Evolutionary conservation across 2,888 invertebrate genomes (phyloP).

Genomic region (Pristionchus entomophagus): DNA sequence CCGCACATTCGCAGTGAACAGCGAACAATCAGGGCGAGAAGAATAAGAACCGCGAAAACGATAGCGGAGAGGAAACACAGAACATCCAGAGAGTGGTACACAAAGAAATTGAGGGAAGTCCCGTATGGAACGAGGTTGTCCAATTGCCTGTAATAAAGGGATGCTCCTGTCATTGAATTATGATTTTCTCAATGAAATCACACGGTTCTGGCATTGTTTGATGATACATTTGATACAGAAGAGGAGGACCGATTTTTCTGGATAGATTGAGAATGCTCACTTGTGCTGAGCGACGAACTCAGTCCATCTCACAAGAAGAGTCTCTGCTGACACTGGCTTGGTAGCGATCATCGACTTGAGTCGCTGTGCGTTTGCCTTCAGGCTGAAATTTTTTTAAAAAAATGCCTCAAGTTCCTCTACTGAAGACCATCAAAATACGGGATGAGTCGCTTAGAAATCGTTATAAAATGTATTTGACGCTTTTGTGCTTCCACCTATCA

Average conservation of each 20-base stretch:
- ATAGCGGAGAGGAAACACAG: not conserved
- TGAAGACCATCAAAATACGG: too few relatives aligned
- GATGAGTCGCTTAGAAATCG: too few relatives aligned
- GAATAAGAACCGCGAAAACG: not conserved
- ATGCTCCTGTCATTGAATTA: too few relatives aligned
- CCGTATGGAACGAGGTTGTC: conserved; percentile 48
- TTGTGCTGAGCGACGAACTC: conserved; percentile 66
- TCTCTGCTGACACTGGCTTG: conserved; percentile 63
- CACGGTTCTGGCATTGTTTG: too few relatives aligned
- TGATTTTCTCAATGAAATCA: too few relatives aligned
- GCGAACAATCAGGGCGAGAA: not conserved
- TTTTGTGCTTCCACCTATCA: too few relatives aligned
- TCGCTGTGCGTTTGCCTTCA: conserved; percentile 50
- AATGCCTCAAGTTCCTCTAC: too few relatives aligned
- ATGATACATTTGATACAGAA: not conserved
- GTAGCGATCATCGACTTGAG: conserved; percentile 63
- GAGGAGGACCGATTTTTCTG: too few relatives aligned
- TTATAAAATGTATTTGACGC: too few relatives aligned
- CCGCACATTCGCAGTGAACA: not conserved
- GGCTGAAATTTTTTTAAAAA: too few relatives aligned
- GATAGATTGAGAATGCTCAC: conserved; percentile 3
- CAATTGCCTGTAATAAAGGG: conserved; percentile 40
- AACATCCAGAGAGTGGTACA: conserved; percentile 49
- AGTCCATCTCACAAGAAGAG: conserved; percentile 63
- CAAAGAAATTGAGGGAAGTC: conserved; percentile 34